A percentile compares a stretch with the other conserved stretches of the same genome.
Evolutionary conservation across 2,797 vertebrate genomes (phyloP).

Genomic region (Hyperoplus immaculatus): DNA sequence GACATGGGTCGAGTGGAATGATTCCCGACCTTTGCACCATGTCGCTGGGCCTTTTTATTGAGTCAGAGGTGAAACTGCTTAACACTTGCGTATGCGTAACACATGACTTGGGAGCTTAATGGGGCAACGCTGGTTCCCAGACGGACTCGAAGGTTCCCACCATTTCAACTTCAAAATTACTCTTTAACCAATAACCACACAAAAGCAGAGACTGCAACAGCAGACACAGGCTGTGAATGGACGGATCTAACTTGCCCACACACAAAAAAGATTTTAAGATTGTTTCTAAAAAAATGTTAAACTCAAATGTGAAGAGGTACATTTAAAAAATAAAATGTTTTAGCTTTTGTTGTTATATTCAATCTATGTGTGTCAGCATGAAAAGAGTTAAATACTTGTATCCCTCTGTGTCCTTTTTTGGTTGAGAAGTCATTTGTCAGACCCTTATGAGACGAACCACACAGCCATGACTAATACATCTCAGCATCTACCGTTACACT

Average conservation of each 20-base stretch:
- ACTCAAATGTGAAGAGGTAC: not conserved
- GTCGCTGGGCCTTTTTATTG: constrained; percentile 67
- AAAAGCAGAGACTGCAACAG: constrained; percentile 14
- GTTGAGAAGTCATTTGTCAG: constrained; percentile 65
- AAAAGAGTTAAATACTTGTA: constrained; percentile 31
- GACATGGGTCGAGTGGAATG: constrained; percentile 55
- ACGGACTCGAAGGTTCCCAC: constrained; percentile 9
- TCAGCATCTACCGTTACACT: constrained; percentile 55
- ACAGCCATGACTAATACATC: constrained; percentile 71
- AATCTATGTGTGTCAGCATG: constrained; percentile 14
- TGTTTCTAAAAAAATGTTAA: not conserved
- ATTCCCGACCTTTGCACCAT: constrained; percentile 69
- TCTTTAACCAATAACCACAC: not conserved
- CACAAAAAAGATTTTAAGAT: constrained; percentile 16
- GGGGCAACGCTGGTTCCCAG: constrained; percentile 37
- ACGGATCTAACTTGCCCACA: constrained; percentile 34
- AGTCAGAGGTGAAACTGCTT: constrained; percentile 64
- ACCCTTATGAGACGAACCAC: constrained; percentile 56
- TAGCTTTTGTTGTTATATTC: constrained; percentile 20
- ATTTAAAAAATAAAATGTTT: constrained; percentile 3
- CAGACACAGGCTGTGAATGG: constrained; percentile 31
- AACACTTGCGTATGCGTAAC: constrained; percentile 41
- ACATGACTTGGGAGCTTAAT: constrained; percentile 37
- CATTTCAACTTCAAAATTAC: constrained; percentile 32
- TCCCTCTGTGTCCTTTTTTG: constrained; percentile 44